phyloP scores from a whole-genome alignment of 2,797 vertebrate species.

The Pseudopleuronectes americanus region DNA sequence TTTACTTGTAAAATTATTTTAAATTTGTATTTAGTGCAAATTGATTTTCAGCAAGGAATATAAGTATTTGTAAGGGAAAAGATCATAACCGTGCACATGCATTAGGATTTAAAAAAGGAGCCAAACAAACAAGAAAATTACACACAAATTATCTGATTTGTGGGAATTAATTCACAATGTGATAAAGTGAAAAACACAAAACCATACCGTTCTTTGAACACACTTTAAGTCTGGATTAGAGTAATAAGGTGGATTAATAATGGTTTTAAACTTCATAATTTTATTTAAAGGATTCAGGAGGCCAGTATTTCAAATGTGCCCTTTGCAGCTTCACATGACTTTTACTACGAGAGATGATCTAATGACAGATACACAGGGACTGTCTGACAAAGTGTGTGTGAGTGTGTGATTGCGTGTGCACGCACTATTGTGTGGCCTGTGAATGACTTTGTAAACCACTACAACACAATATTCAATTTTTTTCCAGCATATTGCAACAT shows the following conservation, averaged over 20 bases:
- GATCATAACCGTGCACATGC: background rate
- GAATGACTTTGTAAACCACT: constrained; percentile 9
- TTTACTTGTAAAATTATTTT: background rate
- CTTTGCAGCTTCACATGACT: constrained; percentile 26
- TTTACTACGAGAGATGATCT: constrained; percentile 28
- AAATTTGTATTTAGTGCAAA: background rate
- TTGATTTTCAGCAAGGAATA: background rate
- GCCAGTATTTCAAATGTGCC: background rate
- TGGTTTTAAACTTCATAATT: constrained; percentile 5
- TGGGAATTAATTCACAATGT: constrained; percentile 11
- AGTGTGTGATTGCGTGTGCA: constrained; percentile 7
- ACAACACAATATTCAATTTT: constrained; percentile 32
- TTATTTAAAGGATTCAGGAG: background rate
- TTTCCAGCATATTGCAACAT: constrained; percentile 23
- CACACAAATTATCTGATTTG: background rate
- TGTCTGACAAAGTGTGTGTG: constrained; percentile 40
- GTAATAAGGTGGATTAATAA: background rate
- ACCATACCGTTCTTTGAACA: background rate
- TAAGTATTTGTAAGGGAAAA: background rate
- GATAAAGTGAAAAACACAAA: background rate
- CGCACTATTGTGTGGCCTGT: background rate
- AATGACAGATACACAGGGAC: constrained; percentile 33
- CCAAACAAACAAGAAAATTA: background rate
- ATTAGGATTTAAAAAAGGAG: constrained; percentile 7
- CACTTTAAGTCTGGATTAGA: background rate